Percentiles rank a stretch among this genome's conserved stretches.
Evolutionary conservation across 2,797 vertebrate species (phyloP).

Genomic region (Microctenopoma stevenorrisi): DNA sequence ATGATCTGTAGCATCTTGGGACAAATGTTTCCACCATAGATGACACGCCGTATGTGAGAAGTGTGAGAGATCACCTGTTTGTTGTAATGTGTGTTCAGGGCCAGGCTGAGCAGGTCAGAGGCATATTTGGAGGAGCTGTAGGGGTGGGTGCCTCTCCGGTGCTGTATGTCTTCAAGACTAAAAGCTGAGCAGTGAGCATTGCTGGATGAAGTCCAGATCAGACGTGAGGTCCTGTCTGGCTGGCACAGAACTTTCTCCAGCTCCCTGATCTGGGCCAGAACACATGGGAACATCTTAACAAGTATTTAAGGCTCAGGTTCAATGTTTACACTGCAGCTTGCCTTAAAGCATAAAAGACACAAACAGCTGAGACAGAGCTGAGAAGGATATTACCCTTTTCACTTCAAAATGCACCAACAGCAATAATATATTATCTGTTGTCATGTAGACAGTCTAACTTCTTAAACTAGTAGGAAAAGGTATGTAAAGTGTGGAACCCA

Average conservation of each 20-base stretch:
- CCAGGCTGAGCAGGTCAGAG: constrained; percentile 91
- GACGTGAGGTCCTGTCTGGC: constrained; percentile 76
- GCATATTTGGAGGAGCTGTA: constrained; percentile 98
- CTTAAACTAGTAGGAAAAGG: not conserved
- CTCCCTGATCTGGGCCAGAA: constrained; percentile 86
- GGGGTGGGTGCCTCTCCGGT: constrained; percentile 86
- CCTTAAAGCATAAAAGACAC: not conserved
- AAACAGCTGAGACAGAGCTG: not conserved
- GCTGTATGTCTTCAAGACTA: constrained; percentile 90
- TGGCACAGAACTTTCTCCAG: constrained; percentile 87
- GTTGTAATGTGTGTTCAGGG: constrained; percentile 90
- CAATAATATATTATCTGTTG: too few relatives aligned
- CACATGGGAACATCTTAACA: not conserved
- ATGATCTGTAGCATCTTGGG: not conserved
- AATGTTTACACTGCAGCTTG: not conserved
- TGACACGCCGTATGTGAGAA: not conserved
- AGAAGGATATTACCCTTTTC: too few relatives aligned
- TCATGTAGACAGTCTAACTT: too few relatives aligned
- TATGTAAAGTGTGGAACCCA: not conserved
- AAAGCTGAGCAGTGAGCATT: constrained; percentile 90
- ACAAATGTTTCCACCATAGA: not conserved
- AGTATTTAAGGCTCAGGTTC: not conserved
- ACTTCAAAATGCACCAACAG: too few relatives aligned
- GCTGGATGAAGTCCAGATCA: constrained; percentile 96
- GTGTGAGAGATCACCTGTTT: constrained; percentile 76